Evolutionary conservation across 2,797 vertebrate genomes (phyloP), one percentile per base, ranked within the genome.

Genomic region (Acrossocheilus wenchowensis): DNA sequence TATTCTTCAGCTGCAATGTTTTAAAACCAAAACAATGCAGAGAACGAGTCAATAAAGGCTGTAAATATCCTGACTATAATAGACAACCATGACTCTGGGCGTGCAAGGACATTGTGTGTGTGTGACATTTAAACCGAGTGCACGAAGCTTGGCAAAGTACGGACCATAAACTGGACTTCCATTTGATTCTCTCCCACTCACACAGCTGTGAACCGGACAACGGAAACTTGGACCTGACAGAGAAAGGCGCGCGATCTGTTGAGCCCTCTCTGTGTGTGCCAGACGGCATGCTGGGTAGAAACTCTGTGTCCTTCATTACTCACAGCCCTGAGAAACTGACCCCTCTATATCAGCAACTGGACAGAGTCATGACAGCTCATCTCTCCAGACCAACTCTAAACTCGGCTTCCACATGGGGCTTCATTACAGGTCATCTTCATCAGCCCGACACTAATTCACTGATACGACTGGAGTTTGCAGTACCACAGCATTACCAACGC

Each of bases 171-270:
- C 74, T 78, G 73, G 48, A 54, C 73, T 52, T 68, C 30, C 69
- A 64, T 84, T 69, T 43, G 26, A 52, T 78, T 69, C 74, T 81
- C 62, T 66, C 36, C 23, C 57, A 36, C 71, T 64, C 54, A 78
- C 54, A 83, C 82, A 83, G 73, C 74, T 78, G 74, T 84, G 64
- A 68, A 19, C 60, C 6, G 45, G 74, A 78, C 82, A 77, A 78
- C 74, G 45, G 74, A 84, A 78, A 84, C 34, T 84, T 84, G 74
- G 74, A 84, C 15, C 57, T 19, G 82, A 78, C 30, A 50, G 82
- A 50, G 43, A 39, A 36, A 62, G 82, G 43, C 72, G 3, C 71
- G 77, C 57, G 10, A 75, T 84, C 60, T 54, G 74, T 78, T 78
- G 83, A 54, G 45, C 74, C 5, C 60, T 68, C 74, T 84, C 60